phyloP scores from a whole-genome alignment of 1,140 invertebrate genomes.

The Drosophila malerkotliana region DNA sequence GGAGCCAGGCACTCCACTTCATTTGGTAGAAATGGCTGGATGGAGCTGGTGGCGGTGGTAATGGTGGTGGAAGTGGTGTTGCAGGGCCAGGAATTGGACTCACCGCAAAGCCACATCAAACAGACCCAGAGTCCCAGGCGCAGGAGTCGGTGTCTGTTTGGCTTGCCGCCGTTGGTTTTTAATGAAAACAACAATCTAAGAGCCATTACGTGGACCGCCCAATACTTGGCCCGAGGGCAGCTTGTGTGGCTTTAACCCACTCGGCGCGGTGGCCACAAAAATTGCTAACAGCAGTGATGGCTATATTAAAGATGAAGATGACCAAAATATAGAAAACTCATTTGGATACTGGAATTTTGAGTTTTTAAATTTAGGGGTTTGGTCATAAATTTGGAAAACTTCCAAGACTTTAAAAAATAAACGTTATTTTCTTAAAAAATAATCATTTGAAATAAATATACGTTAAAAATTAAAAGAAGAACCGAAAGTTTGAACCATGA shows the following conservation, averaged over 20 bases:
- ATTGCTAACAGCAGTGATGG: constrained; percentile 1
- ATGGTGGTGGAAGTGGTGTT: background rate
- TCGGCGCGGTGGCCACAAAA: background rate
- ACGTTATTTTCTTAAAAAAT: too few relatives aligned
- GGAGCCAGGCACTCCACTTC: constrained; percentile 21
- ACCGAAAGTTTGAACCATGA: too few relatives aligned
- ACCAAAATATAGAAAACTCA: too few relatives aligned
- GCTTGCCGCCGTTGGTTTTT: constrained; percentile 42
- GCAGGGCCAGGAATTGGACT: constrained; percentile 38
- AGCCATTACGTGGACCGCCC: constrained; percentile 45
- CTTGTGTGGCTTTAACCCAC: constrained; percentile 24
- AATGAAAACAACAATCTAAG: constrained; percentile 48
- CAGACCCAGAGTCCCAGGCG: constrained; percentile 35
- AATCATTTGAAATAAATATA: too few relatives aligned
- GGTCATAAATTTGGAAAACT: too few relatives aligned
- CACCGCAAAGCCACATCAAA: constrained; percentile 22
- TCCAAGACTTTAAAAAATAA: too few relatives aligned
- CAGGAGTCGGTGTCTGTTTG: constrained; percentile 39
- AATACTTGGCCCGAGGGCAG: constrained; percentile 11
- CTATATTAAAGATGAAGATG: background rate
- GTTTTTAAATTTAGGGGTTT: too few relatives aligned
- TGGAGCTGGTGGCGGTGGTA: constrained; percentile 5
- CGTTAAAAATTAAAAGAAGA: too few relatives aligned
- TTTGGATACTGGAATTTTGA: too few relatives aligned
- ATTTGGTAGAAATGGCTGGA: constrained; percentile 1